Evolutionary conservation across 2,888 invertebrate species (phyloP).

Genomic region (Drosophila mercatorum): DNA sequence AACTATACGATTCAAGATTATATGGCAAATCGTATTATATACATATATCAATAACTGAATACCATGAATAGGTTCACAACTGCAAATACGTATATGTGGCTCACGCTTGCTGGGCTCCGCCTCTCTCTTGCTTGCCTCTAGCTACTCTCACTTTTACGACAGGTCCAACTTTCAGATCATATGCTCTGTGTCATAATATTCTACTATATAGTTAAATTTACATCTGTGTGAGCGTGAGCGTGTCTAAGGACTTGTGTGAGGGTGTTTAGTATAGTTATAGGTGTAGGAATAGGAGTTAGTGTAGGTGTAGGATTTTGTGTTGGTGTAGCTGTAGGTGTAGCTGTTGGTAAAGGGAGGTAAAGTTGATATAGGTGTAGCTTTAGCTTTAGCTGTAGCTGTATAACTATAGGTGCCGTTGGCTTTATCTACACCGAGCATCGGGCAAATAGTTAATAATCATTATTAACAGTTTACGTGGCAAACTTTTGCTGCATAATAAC

Average conservation of each 20-base stretch:
- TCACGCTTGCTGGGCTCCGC: not conserved
- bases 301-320: not conserved
- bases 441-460: conserved; percentile 66
- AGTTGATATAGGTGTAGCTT: not conserved
- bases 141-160: not conserved
- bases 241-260: not conserved
- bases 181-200: not conserved
- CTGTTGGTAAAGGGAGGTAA: not conserved
- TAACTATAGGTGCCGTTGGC: not conserved
- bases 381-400: not conserved
- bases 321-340: no score
- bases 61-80: no score
- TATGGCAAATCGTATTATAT: not conserved
- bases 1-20: not conserved
- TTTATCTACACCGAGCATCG: not conserved
- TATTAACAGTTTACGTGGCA: conserved; percentile 61
- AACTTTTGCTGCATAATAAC: conserved; percentile 46
- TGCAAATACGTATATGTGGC: not conserved
- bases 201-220: not conserved
- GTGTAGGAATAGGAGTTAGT: no score
- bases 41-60: no score
- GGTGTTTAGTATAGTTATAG: not conserved
- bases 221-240: not conserved
- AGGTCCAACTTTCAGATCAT: not conserved
- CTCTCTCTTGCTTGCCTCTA: not conserved